Base-by-base conservation (phyloP, 2,113 vertebrate species). In the Grammomys surdaster region DNA sequence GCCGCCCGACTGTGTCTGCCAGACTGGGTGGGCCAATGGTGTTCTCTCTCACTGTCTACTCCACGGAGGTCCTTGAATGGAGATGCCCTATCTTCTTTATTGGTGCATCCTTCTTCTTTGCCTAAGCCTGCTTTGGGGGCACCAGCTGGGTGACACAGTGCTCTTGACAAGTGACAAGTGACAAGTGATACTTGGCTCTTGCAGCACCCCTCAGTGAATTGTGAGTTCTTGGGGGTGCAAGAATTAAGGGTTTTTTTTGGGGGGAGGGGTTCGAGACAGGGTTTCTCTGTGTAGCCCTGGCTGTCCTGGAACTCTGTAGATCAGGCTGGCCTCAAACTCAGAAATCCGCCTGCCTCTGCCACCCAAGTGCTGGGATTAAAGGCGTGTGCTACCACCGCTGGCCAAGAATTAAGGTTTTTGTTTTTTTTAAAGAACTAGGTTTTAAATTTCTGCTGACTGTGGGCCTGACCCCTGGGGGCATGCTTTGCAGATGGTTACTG, bases 1-100 rank as follows among this genome's bases (percentile, higher is more conserved):
- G 58, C 91, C 40, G 84, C 96, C 10, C 28, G 78, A 95, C 10
- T 36, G 43, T 73, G 77, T 91, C 73, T 87, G 58, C 16, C 76
- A 91, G 58, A 48, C 46, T 69, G 76, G 87, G 40, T 85, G 76
- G 65, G 88, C 51, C n/a, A 7, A 11, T 86, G 43, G n/a, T 87
- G 3, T 51, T 51, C 51, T 51, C 51, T 51, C 8, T 51, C 51
- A 51, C 51, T 11, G 3, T 81, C 65, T 73, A 31, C 58, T 58
- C 67, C 46, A 0, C 6, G 36, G 69, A 73, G 40, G 28, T 40
- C 13, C 43, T 14, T 87, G 51, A 26, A 4, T 51, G 2, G 11
- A 90, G 56, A 88, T 48, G 40, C 48, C 24, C 54, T 88, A 93
- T 82, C 54, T 94, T 33, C 56, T 46, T 90, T 26, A 22, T 33